Evolutionary conservation across 2,797 vertebrate genomes (phyloP), one percentile per base, ranked within the genome.

Genomic region (Danio jaintianensis): DNA sequence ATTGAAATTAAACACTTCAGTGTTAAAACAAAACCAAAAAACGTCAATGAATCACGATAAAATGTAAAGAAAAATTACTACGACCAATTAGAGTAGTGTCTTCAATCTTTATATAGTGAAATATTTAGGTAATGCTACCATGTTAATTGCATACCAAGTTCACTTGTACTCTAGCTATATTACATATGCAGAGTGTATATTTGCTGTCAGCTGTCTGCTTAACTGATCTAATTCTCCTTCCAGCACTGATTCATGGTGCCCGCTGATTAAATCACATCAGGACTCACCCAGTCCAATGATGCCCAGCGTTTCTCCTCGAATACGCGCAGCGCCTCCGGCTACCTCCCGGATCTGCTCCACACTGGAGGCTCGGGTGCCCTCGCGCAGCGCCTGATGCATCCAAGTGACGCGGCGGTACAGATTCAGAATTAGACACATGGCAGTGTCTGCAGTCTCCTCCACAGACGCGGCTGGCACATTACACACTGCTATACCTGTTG

Each of bases 321-420:
- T 94, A 82, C 94, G 94, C 70, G 94, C 94, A 38, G 94, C 94
- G 1, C 94, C 94, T 58, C 94, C 93, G 36, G 94, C 94, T 75
- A 95, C 93, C 80, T 95, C 94, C 86, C 94, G 90, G 79, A 95
- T 95, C 82, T 95, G 94, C 82, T 95, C 94, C 40, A 95, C 92
- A 0, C 94, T 94, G 0, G 93, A 91, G 53, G 93, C 93, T 73
- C 94, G 89, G 52, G 93, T 95, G 71, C 94, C 94, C 86, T 95
- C 94, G 16, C 94, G 87, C 85, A 95, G 89, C 22, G 94, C 93
- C 89, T 95, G 94, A 87, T 95, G 94, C 3, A 95, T 91, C 94
- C 94, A 95, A 68, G 94, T 95, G 62, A 94, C 93, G 6, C 94
- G 91, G 7, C 94, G 93, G 87, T 95, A 95, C 70, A 95, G 91